Evolutionary conservation across 2,113 vertebrate genomes (phyloP).

Genomic region (Tachycineta bicolor): DNA sequence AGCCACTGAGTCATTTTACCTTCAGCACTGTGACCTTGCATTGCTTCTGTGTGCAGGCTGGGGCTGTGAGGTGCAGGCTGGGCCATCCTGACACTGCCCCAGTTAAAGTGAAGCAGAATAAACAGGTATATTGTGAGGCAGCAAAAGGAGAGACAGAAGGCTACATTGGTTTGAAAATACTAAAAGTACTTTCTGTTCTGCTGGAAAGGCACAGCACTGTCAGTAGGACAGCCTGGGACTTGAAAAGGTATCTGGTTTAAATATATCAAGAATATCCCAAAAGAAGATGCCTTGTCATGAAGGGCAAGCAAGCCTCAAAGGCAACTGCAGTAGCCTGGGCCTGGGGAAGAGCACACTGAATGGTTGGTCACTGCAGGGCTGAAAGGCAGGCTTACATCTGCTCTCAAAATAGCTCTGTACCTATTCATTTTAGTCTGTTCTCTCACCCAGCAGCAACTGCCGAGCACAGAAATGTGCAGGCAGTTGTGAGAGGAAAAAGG

Average conservation of each 20-base stretch:
- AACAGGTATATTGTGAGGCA: background rate
- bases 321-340: background rate
- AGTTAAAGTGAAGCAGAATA: background rate
- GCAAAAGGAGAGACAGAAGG: background rate
- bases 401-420: background rate
- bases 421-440: background rate
- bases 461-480: background rate
- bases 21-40: background rate
- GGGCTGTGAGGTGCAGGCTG: background rate
- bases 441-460: background rate
- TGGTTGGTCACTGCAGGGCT: rapidly evolving
- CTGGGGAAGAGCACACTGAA: background rate
- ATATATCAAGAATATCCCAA: background rate
- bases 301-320: background rate
- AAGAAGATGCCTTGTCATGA: background rate
- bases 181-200: background rate
- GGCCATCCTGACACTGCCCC: background rate
- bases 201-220: background rate
- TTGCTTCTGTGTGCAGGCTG: background rate
- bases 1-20: background rate
- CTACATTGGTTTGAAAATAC: background rate
- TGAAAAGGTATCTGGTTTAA: background rate
- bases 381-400: background rate
- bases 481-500: background rate
- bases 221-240: background rate